A percentile compares a stretch with the other conserved stretches of the same genome.
Evolutionary conservation across 2,888 invertebrate genomes (phyloP).

Genomic region (Acanthosepion esculentum): DNA sequence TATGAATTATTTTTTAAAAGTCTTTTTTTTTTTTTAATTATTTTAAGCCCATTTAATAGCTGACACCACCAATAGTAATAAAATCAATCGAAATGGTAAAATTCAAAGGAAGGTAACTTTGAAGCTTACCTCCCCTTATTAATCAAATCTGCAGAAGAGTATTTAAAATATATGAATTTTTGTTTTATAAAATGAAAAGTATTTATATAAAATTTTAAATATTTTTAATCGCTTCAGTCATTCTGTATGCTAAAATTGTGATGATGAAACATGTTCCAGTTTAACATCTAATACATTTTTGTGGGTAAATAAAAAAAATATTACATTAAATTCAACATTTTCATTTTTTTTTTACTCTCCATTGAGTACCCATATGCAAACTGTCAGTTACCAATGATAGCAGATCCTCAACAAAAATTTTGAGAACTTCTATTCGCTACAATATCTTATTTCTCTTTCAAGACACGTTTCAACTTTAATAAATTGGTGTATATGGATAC

Average conservation of each 20-base stretch:
- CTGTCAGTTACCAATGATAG: too few species aligned
- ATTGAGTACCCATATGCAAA: not conserved
- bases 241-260: not conserved
- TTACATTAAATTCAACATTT: not conserved
- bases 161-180: not conserved
- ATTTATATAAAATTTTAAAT: not conserved
- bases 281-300: not conserved
- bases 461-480: too few species aligned
- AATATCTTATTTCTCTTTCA: too few species aligned
- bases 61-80: not conserved
- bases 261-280: slow-evolving; percentile 33
- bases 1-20: not conserved
- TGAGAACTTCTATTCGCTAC: too few species aligned
- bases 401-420: too few species aligned
- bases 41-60: not conserved
- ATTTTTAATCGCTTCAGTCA: slow-evolving; percentile 10
- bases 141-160: not conserved
- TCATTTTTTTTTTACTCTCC: not conserved
- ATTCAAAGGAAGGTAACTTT: not conserved
- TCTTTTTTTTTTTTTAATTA: not conserved
- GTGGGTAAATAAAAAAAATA: slow-evolving; percentile 23
- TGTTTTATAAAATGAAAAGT: not conserved
- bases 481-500: too few species aligned
- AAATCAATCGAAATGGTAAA: not conserved
- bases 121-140: not conserved